Conservation (phyloP, 2,888 invertebrate genomes). For the Adelognathus sp. region DNA sequence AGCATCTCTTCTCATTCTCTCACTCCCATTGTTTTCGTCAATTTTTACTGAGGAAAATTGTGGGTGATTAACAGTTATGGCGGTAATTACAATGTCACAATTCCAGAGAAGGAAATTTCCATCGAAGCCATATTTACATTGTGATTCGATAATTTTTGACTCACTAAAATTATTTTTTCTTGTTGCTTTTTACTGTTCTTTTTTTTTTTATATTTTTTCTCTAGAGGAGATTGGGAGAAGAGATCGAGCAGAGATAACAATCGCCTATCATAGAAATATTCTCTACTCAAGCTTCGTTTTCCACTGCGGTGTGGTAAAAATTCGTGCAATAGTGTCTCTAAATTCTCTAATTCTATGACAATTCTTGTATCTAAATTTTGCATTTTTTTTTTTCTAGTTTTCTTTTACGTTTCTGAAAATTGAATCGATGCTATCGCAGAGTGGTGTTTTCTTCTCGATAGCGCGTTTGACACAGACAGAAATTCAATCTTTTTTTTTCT, state of each 20-base stretch:
- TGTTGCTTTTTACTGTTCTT: not conserved
- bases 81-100: no score
- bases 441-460: slow-evolving; percentile 41
- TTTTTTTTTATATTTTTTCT: not conserved
- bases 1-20: slow-evolving; percentile 50
- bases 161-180: not conserved
- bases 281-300: slow-evolving; percentile 54
- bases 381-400: slow-evolving; percentile 15
- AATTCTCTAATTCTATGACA: slow-evolving; percentile 53
- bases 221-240: slow-evolving; percentile 45
- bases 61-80: no score
- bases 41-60: no score
- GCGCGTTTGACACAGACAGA: slow-evolving; percentile 37
- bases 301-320: slow-evolving; percentile 38
- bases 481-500: slow-evolving; percentile 58
- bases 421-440: slow-evolving; percentile 38
- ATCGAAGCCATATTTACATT: no score
- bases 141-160: no score
- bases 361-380: slow-evolving; percentile 27
- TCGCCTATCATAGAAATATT: slow-evolving; percentile 42
- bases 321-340: slow-evolving; percentile 56
- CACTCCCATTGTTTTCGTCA: slow-evolving; percentile 41
- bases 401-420: slow-evolving; percentile 29
- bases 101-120: no score
- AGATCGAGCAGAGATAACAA: slow-evolving; percentile 45